phyloP scores from a whole-genome alignment of 2,888 invertebrate genomes.

The Drosophila picticornis region DNA sequence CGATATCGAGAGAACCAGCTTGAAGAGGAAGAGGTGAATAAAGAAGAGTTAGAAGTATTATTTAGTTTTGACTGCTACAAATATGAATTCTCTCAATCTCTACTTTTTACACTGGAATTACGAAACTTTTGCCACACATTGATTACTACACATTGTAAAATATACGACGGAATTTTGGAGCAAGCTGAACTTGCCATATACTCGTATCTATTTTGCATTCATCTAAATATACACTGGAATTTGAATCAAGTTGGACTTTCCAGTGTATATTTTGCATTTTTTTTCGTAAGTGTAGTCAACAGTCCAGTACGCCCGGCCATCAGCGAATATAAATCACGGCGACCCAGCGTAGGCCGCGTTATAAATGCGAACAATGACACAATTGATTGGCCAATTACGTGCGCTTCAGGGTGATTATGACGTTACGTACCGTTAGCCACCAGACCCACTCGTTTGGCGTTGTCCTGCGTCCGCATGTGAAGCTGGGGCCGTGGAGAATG shows the following conservation, averaged over 20 bases:
- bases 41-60: background rate
- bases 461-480: slow-evolving; percentile 28
- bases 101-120: background rate
- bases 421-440: slow-evolving; percentile 78
- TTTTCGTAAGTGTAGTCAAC: slow-evolving; percentile 12
- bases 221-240: background rate
- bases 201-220: too few species aligned
- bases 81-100: background rate
- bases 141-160: background rate
- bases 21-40: background rate
- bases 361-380: slow-evolving; percentile 78
- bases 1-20: background rate
- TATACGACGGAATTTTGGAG: too few species aligned
- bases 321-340: slow-evolving; percentile 80
- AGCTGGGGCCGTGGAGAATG: slow-evolving; percentile 3
- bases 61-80: background rate
- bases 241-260: background rate
- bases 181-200: too few species aligned
- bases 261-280: background rate
- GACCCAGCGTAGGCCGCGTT: slow-evolving; percentile 71
- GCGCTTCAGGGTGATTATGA: slow-evolving; percentile 83
- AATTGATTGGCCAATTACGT: slow-evolving; percentile 86
- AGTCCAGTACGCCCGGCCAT: slow-evolving; percentile 30
- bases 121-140: background rate
- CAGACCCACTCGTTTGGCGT: slow-evolving; percentile 42